These are phyloP conservation scores for Drosophila eugracilis DNA, from an alignment of 1,140 invertebrate species.

Conservation along the genomic window DNA sequence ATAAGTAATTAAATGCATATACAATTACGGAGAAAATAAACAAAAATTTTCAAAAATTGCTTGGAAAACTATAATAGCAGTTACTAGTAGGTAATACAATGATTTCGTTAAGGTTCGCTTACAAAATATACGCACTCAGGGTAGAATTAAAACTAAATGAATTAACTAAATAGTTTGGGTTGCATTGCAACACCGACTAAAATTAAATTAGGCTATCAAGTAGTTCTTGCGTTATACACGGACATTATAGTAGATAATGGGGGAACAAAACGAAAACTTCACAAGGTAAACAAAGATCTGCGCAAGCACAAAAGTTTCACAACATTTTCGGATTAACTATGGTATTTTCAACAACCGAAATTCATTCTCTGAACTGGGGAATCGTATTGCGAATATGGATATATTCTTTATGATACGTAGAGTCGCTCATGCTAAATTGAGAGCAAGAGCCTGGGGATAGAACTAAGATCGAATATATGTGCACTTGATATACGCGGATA, in stretches of 20 bases:
- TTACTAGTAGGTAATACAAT: slow-evolving; percentile 27
- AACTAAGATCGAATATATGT: slow-evolving; percentile 33
- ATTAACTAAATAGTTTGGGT: slow-evolving; percentile 42
- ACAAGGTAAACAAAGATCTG: slow-evolving; percentile 37
- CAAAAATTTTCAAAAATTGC: slow-evolving; percentile 59
- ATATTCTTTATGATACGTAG: neutral
- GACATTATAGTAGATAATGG: slow-evolving; percentile 26
- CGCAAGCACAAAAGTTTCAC: slow-evolving; percentile 56
- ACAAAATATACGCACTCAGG: slow-evolving; percentile 23
- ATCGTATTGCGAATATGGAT: neutral
- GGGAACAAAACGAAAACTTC: slow-evolving; percentile 36
- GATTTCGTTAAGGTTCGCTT: slow-evolving; percentile 31
- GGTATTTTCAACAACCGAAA: slow-evolving; percentile 20
- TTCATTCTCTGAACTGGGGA: slow-evolving; percentile 18
- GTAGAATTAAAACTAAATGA: slow-evolving; percentile 34
- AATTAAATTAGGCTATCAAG: slow-evolving; percentile 43
- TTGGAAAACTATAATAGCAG: slow-evolving; percentile 31
- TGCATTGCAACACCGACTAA: slow-evolving; percentile 46
- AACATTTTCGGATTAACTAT: slow-evolving; percentile 28
- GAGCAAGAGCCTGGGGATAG: slow-evolving; percentile 36
- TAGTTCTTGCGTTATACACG: slow-evolving; percentile 27
- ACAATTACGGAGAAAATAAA: slow-evolving; percentile 51
- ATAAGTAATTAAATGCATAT: slow-evolving; percentile 74
- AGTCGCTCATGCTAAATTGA: slow-evolving; percentile 48
- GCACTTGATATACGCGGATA: slow-evolving; percentile 25